These are phyloP conservation scores for Lycaon pictus DNA, from an alignment of 2,113 vertebrate species.

Conservation along the genomic window DNA sequence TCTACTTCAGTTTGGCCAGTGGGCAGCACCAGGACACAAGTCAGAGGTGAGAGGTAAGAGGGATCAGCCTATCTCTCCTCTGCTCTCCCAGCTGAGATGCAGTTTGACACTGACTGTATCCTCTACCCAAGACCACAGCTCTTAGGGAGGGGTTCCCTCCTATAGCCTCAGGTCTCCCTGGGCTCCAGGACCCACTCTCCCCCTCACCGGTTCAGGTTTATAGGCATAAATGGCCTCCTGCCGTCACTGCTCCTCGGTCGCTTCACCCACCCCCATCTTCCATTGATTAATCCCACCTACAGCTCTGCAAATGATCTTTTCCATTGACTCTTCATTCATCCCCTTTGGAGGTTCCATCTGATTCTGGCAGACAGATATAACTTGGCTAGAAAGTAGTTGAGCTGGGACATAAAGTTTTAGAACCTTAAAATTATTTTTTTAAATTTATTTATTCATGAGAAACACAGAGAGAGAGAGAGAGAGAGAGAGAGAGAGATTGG, in stretches of 20 bases:
- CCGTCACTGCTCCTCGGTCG: accelerated
- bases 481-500: too few relatives aligned
- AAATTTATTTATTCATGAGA: too few relatives aligned
- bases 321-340: too few relatives aligned
- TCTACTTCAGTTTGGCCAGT: not conserved
- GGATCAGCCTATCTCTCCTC: not conserved
- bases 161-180: not conserved
- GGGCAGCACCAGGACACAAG: not conserved
- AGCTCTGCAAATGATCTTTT: not conserved
- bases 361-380: not conserved
- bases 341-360: accelerated
- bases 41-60: not conserved
- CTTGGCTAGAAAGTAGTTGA: not conserved
- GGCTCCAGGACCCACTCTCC: not conserved
- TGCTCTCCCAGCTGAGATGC: too few relatives aligned
- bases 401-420: not conserved
- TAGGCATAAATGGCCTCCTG: not conserved
- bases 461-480: too few relatives aligned
- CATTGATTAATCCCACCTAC: not conserved
- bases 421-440: not conserved
- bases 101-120: accelerated
- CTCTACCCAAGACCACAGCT: not conserved
- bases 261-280: not conserved
- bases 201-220: not conserved
- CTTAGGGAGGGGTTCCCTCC: accelerated